Evolutionary conservation across 2,797 vertebrate genomes (phyloP).

Genomic region (Scolopax bukidnonensis): DNA sequence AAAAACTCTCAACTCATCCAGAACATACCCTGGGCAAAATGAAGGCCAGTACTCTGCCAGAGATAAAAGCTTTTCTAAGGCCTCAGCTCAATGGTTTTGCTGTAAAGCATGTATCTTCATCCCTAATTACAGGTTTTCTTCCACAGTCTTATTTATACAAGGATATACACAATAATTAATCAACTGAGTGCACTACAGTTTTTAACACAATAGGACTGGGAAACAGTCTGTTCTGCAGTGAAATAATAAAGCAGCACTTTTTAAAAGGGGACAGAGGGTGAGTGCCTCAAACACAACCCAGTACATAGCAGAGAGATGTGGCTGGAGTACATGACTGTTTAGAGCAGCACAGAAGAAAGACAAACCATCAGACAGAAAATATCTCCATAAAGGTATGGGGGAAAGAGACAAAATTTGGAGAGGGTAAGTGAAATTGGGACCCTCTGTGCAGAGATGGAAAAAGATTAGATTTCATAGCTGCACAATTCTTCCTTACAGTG

Average conservation of each 20-base stretch:
- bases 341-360: neutral
- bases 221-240: neutral
- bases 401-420: neutral
- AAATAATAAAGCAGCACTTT: neutral
- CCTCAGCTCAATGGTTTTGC: neutral
- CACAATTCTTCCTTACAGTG: neutral
- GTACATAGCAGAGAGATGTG: neutral
- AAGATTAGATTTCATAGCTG: neutral
- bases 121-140: neutral
- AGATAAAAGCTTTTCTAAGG: neutral
- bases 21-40: neutral
- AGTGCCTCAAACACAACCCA: neutral
- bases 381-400: neutral
- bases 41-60: neutral
- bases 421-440: neutral
- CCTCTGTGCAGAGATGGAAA: neutral
- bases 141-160: neutral
- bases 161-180: neutral
- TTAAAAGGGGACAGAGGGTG: neutral
- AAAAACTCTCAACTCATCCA: neutral
- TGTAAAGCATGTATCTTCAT: neutral
- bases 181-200: neutral
- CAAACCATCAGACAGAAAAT: neutral
- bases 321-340: fast-evolving
- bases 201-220: neutral